Percentiles rank a stretch among this genome's conserved stretches.
These are phyloP conservation scores for Agrenia bidenticulata DNA, from an alignment of 2,888 invertebrate species.

Conservation along the genomic window DNA sequence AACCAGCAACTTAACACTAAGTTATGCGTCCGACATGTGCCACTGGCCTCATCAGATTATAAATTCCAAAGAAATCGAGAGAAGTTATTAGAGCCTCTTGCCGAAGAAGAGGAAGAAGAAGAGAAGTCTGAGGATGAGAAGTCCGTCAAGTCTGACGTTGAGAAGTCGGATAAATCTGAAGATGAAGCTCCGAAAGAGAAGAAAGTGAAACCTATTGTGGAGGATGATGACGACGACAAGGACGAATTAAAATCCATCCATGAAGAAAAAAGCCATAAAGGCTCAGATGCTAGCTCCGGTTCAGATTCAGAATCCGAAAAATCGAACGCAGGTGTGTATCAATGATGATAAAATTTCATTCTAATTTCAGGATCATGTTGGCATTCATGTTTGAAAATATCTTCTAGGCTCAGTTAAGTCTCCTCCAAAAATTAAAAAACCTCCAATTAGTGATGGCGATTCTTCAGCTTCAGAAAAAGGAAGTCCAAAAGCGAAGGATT, in stretches of 20 bases:
- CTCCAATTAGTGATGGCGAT: constrained; percentile 27
- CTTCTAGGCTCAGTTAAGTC: constrained; percentile 23
- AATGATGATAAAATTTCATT: neutral
- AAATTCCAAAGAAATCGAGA: constrained; percentile 83
- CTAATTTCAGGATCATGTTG: neutral
- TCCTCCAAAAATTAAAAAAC: constrained; percentile 18
- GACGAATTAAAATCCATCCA: constrained; percentile 56
- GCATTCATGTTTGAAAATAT: constrained; percentile 2
- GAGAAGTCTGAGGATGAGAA: constrained; percentile 56
- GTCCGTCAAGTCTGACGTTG: constrained; percentile 58
- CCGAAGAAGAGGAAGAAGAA: constrained; percentile 67
- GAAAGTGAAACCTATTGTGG: constrained; percentile 19
- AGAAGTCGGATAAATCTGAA: constrained; percentile 52
- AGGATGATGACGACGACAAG: constrained; percentile 49
- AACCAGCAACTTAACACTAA: constrained; percentile 71
- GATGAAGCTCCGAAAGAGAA: constrained; percentile 43
- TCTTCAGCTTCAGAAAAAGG: constrained; percentile 37
- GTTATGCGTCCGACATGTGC: constrained; percentile 85
- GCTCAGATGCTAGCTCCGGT: constrained; percentile 52
- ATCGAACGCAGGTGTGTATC: constrained; percentile 24
- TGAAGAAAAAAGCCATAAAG: constrained; percentile 60
- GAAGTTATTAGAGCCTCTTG: constrained; percentile 82
- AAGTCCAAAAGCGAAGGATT: constrained; percentile 31
- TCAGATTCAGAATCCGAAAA: constrained; percentile 51
- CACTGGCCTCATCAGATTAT: constrained; percentile 79